Base-by-base conservation (phyloP, 1,140 invertebrate species). In the Bombus ignitus region DNA sequence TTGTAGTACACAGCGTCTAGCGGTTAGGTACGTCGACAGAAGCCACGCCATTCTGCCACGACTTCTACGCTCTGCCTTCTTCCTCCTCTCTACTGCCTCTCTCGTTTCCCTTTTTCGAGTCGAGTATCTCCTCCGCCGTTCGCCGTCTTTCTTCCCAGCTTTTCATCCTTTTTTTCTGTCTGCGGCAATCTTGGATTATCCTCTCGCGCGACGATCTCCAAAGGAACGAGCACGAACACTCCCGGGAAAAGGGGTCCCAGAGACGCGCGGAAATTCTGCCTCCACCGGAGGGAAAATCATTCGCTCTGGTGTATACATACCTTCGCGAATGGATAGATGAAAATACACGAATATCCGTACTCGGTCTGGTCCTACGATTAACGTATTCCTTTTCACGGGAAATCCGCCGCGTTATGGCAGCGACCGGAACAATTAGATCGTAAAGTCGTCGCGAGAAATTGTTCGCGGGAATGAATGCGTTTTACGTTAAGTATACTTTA, bases 131-230 rank as follows among this genome's bases (percentile, higher is more conserved):
- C 47, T 15, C 53, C 74, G 42, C 13, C 8, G n/a, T 25, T 44
- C 42, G 42, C 6, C 28, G 39, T 78, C 87, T 87, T 79, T 57
- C 78, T 32, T 28, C 66, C 10, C 18, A 28, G 44, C 77, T 66
- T 87, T 59, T 66, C 65, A 62, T 66, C 28, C 47, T 70, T 74
- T 62, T 73, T 28, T 37, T 70, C 75, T 53, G 53, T 74, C 80
- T 83, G 71, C 85, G 85, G 72, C 85, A 86, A 75, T 77, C 85
- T 85, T 85, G 76, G 77, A 85, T 85, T 85, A 85, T 80, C 83
- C 76, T 72, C 65, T 35, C 25, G 76, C 75, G 42, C 76, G 83
- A 85, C 76, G 37, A 71, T 80, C 83, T 85, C 68, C 53, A 71
- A 79, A 84, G 76, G 76, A 85, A 85, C 66, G 53, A 80, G 68